Conservation (phyloP, 2,113 vertebrate genomes). For the Thermophis baileyi region DNA sequence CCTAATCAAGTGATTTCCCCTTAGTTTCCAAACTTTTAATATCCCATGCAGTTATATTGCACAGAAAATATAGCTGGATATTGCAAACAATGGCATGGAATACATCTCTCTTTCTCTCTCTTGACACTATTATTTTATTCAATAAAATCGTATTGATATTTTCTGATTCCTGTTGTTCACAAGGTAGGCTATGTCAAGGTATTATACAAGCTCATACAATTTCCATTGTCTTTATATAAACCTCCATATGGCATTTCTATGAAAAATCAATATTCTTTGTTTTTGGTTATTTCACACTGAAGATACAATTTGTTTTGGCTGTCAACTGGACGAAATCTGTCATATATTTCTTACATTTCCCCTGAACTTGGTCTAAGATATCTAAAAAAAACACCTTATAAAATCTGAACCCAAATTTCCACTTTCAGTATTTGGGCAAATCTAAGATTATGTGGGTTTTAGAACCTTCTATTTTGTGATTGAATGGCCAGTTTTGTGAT, state of each 20-base stretch:
- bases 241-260: conserved; percentile 60
- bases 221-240: conserved; percentile 49
- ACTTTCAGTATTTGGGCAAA: conserved; percentile 32
- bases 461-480: conserved; percentile 38
- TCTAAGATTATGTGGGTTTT: conserved; percentile 54
- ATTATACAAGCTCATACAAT: conserved; percentile 46
- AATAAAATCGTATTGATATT: conserved; percentile 39
- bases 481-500: conserved; percentile 59
- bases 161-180: conserved; percentile 35
- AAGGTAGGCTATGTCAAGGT: conserved; percentile 34
- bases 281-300: conserved; percentile 62
- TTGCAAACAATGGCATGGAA: not conserved
- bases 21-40: not conserved
- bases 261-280: conserved; percentile 55
- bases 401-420: conserved; percentile 51
- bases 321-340: conserved; percentile 69
- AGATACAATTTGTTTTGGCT: conserved; percentile 72
- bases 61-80: not conserved
- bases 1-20: not conserved
- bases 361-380: conserved; percentile 63
- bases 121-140: conserved; percentile 32
- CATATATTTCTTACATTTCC: conserved; percentile 58
- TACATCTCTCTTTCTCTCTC: not conserved
- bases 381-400: conserved; percentile 55
- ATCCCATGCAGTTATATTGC: not conserved